phyloP scores from a whole-genome alignment of 2,797 vertebrate genomes.

The Poeciliopsis gracilis region DNA sequence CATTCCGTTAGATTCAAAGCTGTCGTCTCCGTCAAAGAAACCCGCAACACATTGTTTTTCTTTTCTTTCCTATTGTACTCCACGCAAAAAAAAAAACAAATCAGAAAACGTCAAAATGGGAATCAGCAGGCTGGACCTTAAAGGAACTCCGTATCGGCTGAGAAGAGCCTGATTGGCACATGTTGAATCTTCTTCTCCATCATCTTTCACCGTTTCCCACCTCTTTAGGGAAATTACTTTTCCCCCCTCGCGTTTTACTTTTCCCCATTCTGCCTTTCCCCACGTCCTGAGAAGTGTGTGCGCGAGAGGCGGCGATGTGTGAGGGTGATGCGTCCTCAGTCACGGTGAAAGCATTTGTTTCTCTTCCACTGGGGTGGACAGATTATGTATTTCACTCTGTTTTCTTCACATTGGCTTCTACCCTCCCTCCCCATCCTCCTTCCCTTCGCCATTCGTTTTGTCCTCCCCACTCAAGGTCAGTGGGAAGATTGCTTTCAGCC shows the following conservation, averaged over 20 bases:
- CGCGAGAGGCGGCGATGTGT: constrained; percentile 27
- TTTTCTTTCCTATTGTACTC: too few relatives aligned
- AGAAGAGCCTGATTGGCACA: neutral
- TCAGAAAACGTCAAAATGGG: neutral
- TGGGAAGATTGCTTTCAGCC: constrained; percentile 82
- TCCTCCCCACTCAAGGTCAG: constrained; percentile 83
- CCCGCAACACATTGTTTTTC: neutral
- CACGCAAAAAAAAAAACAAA: neutral
- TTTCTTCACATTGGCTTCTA: constrained; percentile 59
- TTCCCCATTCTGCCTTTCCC: constrained; percentile 33
- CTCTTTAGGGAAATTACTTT: constrained; percentile 58
- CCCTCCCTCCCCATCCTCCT: constrained; percentile 55
- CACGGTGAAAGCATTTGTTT: constrained; percentile 77
- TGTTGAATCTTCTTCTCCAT: constrained; percentile 17
- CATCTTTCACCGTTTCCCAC: constrained; percentile 26
- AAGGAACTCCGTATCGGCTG: neutral
- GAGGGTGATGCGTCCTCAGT: constrained; percentile 74
- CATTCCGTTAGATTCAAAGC: neutral
- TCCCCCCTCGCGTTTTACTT: neutral
- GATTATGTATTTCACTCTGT: constrained; percentile 78
- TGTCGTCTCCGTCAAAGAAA: neutral
- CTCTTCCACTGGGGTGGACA: constrained; percentile 65
- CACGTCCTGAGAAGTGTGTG: constrained; percentile 35
- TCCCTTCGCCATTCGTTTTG: constrained; percentile 68
- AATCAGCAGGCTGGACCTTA: neutral